Evolutionary conservation across 2,113 vertebrate genomes (phyloP).

Genomic region (Corydoras maculifer): DNA sequence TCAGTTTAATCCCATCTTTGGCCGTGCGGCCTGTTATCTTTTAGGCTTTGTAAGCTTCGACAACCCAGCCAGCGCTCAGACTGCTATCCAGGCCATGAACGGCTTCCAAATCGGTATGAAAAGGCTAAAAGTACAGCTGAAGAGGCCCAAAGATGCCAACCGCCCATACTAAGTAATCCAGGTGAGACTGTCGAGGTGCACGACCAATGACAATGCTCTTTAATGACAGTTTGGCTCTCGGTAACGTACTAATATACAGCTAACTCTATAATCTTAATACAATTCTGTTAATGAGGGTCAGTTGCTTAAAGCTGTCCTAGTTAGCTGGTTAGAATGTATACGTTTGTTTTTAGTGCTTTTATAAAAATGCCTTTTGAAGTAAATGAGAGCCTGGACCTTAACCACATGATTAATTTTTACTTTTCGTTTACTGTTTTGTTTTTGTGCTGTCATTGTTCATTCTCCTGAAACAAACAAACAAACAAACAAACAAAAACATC

Average conservation of each 20-base stretch:
- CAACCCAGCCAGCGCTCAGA: constrained; percentile 90
- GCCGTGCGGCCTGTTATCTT: background rate
- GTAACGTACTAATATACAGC: background rate
- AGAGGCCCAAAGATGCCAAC: constrained; percentile 91
- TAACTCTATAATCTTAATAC: background rate
- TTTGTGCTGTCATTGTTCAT: constrained; percentile 69
- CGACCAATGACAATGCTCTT: too few species aligned
- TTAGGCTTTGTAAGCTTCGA: constrained; percentile 92
- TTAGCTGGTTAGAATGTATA: background rate
- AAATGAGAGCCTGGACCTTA: constrained; percentile 17
- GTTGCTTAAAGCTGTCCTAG: background rate
- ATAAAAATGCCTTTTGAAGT: constrained; percentile 13
- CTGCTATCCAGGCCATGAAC: constrained; percentile 95
- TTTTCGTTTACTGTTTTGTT: constrained; percentile 68
- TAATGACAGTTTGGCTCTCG: background rate
- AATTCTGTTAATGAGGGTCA: background rate
- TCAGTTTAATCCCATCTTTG: background rate
- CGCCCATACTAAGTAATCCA: constrained; percentile 73
- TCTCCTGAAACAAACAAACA: constrained; percentile 61
- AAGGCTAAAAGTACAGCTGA: constrained; percentile 92
- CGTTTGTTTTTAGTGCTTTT: background rate
- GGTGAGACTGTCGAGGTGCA: constrained; percentile 4
- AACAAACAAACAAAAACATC: constrained; percentile 45
- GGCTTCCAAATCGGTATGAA: constrained; percentile 97
- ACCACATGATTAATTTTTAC: constrained; percentile 61